Percentiles rank a stretch among this genome's conserved stretches.
Evolutionary conservation across 2,888 invertebrate genomes (phyloP).

Genomic region (Acrocera orbiculus): DNA sequence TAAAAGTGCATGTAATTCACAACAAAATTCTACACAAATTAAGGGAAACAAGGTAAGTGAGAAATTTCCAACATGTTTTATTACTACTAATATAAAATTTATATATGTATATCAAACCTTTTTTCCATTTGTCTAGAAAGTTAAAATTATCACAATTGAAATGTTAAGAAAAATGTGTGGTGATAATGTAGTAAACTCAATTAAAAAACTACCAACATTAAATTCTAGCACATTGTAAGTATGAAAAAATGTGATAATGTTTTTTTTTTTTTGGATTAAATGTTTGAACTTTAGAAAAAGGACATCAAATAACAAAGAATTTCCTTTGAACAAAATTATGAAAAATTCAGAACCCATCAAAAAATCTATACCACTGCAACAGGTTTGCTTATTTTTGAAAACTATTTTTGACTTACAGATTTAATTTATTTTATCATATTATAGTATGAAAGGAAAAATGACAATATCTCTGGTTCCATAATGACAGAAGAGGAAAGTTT

Average conservation of each 20-base stretch:
- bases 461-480: no score
- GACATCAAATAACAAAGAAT: neutral
- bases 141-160: slow-evolving; percentile 27
- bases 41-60: neutral
- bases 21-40: neutral
- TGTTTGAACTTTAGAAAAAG: neutral
- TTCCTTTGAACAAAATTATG: neutral
- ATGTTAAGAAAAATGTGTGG: slow-evolving; percentile 28
- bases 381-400: no score
- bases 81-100: neutral
- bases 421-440: no score
- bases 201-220: slow-evolving; percentile 17
- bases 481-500: neutral
- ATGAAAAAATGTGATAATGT: neutral
- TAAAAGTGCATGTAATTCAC: no score
- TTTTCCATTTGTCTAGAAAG: slow-evolving; percentile 18
- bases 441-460: no score
- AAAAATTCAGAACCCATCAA: no score
- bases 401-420: no score
- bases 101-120: neutral
- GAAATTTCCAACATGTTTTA: neutral
- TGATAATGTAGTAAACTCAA: slow-evolving; percentile 19
- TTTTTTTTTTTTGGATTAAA: no score
- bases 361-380: no score
- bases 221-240: neutral